Evolutionary conservation across 2,888 invertebrate species (phyloP).

Genomic region (Eustalomyia histrio): DNA sequence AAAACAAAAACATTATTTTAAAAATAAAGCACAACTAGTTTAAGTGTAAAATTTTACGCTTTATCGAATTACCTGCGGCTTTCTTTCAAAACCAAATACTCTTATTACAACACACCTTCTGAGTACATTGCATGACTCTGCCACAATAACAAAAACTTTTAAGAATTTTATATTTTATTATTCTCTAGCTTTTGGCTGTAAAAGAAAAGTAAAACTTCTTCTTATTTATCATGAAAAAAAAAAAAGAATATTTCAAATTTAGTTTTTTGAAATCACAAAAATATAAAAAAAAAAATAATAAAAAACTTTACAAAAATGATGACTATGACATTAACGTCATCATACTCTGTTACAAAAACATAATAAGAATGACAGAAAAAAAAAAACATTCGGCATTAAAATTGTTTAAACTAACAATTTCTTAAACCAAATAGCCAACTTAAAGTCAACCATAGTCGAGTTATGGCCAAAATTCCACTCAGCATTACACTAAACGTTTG

Average conservation of each 20-base stretch:
- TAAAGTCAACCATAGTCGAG: not conserved
- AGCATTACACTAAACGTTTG: not conserved
- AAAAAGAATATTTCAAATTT: not conserved
- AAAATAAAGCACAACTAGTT: constrained; percentile 68
- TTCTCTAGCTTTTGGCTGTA: constrained; percentile 12
- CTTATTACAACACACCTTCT: not conserved
- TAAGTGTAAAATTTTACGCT: constrained; percentile 77
- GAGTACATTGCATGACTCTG: not conserved
- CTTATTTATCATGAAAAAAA: not conserved
- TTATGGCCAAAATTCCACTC: not conserved
- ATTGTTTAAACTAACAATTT: constrained; percentile 14
- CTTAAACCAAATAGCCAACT: constrained; percentile 1
- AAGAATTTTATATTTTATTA: not conserved
- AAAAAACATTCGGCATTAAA: not conserved
- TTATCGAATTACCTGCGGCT: constrained; percentile 78
- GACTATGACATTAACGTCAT: constrained; percentile 12
- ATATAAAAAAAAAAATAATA: not conserved
- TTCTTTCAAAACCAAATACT: constrained; percentile 10
- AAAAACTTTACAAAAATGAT: constrained; percentile 18
- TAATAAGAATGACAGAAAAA: not conserved
- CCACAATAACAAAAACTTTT: constrained; percentile 3
- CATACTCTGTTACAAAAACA: not conserved
- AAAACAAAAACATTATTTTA: not conserved
- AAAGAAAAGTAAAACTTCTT: constrained; percentile 1
- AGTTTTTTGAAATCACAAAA: not conserved